Base-by-base conservation (phyloP, 2,888 invertebrate species). In the Autographa pulchrina region DNA sequence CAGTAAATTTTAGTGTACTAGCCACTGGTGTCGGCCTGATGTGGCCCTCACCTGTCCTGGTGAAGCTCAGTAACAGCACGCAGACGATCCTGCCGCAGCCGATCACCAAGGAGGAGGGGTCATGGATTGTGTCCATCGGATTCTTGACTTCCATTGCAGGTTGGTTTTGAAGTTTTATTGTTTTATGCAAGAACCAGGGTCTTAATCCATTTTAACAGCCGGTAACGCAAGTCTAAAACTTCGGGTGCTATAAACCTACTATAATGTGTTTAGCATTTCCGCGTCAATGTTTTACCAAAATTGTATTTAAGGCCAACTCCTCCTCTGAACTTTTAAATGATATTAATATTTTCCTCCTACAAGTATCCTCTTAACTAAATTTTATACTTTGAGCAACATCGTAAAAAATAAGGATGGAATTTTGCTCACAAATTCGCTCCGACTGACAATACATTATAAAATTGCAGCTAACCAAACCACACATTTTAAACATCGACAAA, bases 41-140 rank as follows among this genome's bases (percentile, higher is more conserved):
- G 54, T 91, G 91, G 91, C 69, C 88, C 0, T 91, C 91, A 0
- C 90, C 91, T 0, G 85, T 87, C 1, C 70, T 91, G 16, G 85
- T 89, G 20, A 90, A 89, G 68, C 70, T 91, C 16, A 75, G 68
- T 3, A 77, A 88, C 35, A 74, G 59, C 0, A 84, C 78, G 0
- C 74, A 85, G 58, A 82, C 87, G 0, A 70, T 83, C 0, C 75
- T 91, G 0, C 52, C 77, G 0, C 70, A 74, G 9, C 78, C 85
- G 0, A 72, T 91, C 20, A 89, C 86, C 0, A 84, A 82, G 0
- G 84, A 83, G 1, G 88, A 90, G 61, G 89, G 86, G 0, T 89
- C 71, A 69, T 91, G 71, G 92, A 87, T 86, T 4, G 88, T 70
- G 60, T 91, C 88, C 75, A 86, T 70, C 70, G 87, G 77, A 80